Conservation (phyloP, 1,140 invertebrate species). For the Danaus melanippus region DNA sequence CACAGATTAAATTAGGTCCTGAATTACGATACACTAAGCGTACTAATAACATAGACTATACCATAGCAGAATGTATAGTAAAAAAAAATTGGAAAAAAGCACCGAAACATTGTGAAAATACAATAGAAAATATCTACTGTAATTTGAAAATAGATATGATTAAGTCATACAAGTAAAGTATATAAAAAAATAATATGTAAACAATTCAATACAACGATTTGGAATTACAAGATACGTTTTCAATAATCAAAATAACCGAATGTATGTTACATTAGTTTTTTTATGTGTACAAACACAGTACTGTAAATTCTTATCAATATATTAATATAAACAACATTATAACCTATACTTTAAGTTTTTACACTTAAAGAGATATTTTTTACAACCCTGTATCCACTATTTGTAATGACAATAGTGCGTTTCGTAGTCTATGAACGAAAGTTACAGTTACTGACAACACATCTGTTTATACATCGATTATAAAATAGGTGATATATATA, state of each 20-base stretch:
- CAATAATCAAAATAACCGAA: constrained; percentile 53
- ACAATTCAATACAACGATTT: constrained; percentile 39
- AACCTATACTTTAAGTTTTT: constrained; percentile 61
- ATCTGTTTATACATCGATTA: constrained; percentile 18
- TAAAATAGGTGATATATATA: constrained; percentile 9
- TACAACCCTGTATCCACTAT: constrained; percentile 72
- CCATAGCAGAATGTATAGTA: constrained; percentile 15
- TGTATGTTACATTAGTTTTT: constrained; percentile 50
- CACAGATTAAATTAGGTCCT: constrained; percentile 15
- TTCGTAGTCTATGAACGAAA: constrained; percentile 38
- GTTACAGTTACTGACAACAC: constrained; percentile 20
- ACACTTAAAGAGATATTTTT: constrained; percentile 68
- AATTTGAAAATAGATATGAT: constrained; percentile 25
- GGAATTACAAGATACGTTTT: constrained; percentile 45
- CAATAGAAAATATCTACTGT: constrained; percentile 23
- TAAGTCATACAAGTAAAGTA: constrained; percentile 21
- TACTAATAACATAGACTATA: constrained; percentile 11
- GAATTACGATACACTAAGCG: constrained; percentile 14
- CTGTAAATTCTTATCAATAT: constrained; percentile 62
- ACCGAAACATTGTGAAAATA: constrained; percentile 19
- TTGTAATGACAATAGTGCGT: constrained; percentile 60
- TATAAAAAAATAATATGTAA: constrained; percentile 57
- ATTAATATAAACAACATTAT: constrained; percentile 68
- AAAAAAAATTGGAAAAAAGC: constrained; percentile 12
- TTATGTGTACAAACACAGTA: constrained; percentile 58